phyloP scores from a whole-genome alignment of 2,113 vertebrate species.

The Sprattus sprattus region DNA sequence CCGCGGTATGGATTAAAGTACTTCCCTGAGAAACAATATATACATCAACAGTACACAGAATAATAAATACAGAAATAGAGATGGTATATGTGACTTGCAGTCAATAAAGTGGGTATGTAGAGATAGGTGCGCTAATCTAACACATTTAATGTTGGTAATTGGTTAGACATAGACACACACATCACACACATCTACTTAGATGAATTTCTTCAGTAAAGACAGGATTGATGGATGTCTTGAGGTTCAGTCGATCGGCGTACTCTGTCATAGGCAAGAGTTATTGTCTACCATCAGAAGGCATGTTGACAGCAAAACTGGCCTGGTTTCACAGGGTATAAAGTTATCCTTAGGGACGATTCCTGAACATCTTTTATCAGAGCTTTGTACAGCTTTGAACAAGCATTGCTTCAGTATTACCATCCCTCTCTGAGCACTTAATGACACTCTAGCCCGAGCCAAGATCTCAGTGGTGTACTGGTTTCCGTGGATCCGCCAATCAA shows the following conservation, averaged over 20 bases:
- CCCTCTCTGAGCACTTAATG: not conserved
- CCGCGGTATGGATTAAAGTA: too few species aligned
- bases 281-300: not conserved
- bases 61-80: too few species aligned
- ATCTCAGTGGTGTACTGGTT: conserved; percentile 13
- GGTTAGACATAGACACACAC: not conserved
- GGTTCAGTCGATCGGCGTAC: not conserved
- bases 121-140: not conserved
- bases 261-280: not conserved
- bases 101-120: too few species aligned
- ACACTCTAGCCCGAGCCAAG: not conserved
- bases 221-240: not conserved
- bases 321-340: not conserved
- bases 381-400: not conserved
- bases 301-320: conserved; percentile 5
- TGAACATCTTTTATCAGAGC: not conserved
- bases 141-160: not conserved
- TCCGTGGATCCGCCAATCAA: not conserved
- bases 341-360: not conserved
- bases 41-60: too few species aligned
- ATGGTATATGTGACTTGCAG: too few species aligned
- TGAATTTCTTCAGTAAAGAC: not conserved
- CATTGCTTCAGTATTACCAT: conserved; percentile 6
- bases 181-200: not conserved
- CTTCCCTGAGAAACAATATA: too few species aligned